phyloP scores from a whole-genome alignment of 1,140 invertebrate genomes.

The Bombus ignitus region DNA sequence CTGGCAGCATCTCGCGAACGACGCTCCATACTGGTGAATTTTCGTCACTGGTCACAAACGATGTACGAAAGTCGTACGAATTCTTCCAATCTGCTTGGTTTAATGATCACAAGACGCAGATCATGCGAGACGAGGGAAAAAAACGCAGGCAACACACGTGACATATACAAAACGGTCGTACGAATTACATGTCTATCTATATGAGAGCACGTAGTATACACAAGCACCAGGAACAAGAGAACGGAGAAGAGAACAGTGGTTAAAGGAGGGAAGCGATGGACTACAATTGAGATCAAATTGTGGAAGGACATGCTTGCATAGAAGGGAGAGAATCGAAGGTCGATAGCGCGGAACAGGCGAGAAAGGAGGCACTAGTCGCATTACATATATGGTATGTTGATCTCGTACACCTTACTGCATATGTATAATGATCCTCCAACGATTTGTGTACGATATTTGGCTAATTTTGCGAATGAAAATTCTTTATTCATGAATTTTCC shows the following conservation, averaged over 20 bases:
- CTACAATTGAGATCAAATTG: constrained; percentile 26
- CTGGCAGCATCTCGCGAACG: constrained; percentile 88
- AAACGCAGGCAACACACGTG: not conserved
- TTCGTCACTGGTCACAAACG: constrained; percentile 41
- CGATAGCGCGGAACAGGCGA: constrained; percentile 33
- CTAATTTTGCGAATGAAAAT: not conserved
- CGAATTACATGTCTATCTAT: constrained; percentile 6
- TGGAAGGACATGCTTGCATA: constrained; percentile 33
- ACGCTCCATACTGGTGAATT: constrained; percentile 88
- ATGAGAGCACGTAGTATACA: not conserved
- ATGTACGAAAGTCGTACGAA: constrained; percentile 63
- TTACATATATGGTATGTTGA: constrained; percentile 59
- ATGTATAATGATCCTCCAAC: not conserved
- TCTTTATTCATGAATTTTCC: not conserved
- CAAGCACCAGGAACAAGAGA: constrained; percentile 21
- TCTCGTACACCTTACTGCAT: not conserved
- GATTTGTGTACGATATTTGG: not conserved
- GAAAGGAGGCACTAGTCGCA: constrained; percentile 41
- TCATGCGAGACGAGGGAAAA: constrained; percentile 39
- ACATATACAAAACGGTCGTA: not conserved
- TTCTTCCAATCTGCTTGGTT: constrained; percentile 48
- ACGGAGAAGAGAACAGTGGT: constrained; percentile 9
- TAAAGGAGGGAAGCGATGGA: constrained; percentile 28
- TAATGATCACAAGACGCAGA: constrained; percentile 49
- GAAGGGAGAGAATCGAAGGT: not conserved